phyloP scores from a whole-genome alignment of 2,888 invertebrate species.

The Pardosa pseudoannulata region DNA sequence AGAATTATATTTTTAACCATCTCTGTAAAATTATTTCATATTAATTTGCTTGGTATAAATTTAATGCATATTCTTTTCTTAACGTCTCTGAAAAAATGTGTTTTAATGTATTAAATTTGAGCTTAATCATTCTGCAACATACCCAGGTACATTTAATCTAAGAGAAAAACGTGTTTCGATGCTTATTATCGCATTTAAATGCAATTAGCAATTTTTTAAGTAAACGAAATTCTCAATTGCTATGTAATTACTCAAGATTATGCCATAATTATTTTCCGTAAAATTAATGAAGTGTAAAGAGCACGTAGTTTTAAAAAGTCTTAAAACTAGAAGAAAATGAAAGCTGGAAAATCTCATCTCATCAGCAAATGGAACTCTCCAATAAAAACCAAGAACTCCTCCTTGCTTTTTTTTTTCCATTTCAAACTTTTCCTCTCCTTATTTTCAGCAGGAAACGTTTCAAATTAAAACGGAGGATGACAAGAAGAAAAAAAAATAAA shows the following conservation, averaged over 20 bases:
- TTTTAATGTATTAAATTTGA: too few species aligned
- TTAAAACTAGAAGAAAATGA: background rate
- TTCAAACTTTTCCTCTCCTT: background rate
- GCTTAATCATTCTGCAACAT: too few species aligned
- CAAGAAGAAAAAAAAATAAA: background rate
- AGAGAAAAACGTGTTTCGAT: too few species aligned
- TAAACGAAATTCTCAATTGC: background rate
- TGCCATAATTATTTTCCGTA: background rate
- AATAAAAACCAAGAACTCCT: background rate
- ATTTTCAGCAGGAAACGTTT: slow-evolving; percentile 4
- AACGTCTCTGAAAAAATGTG: too few species aligned
- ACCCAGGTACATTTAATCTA: too few species aligned
- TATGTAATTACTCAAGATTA: background rate
- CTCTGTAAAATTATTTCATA: too few species aligned
- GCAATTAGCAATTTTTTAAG: background rate
- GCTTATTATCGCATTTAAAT: too few species aligned
- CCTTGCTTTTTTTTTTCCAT: background rate
- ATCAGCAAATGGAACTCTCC: background rate
- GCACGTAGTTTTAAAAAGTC: background rate
- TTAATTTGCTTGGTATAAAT: too few species aligned
- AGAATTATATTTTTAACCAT: too few species aligned
- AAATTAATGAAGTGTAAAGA: background rate
- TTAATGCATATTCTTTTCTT: too few species aligned
- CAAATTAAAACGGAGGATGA: slow-evolving; percentile 15
- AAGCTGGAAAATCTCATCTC: background rate